Conservation (phyloP, 2,113 vertebrate genomes). For the Gracilinanus agilis region DNA sequence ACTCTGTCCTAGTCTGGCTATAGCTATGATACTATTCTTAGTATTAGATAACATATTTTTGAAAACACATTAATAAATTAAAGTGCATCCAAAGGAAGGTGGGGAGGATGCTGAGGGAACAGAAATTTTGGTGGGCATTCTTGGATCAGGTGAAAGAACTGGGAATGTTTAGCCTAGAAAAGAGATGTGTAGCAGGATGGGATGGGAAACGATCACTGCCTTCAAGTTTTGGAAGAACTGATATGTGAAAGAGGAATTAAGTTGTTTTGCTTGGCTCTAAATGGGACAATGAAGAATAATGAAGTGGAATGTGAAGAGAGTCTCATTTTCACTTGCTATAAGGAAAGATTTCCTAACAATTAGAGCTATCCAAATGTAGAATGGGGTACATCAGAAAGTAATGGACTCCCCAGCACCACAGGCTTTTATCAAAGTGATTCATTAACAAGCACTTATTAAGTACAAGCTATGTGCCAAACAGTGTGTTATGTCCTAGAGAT, state of each 20-base stretch:
- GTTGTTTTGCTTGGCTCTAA: background rate
- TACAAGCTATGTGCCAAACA: background rate
- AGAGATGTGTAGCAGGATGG: background rate
- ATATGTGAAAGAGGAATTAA: background rate
- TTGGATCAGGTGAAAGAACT: background rate
- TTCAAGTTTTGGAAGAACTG: background rate
- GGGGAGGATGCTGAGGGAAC: background rate
- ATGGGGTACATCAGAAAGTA: background rate
- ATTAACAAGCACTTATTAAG: background rate
- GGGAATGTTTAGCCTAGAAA: background rate
- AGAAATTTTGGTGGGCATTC: background rate
- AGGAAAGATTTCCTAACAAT: background rate
- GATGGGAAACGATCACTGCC: background rate
- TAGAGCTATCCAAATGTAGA: background rate
- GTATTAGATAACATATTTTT: background rate
- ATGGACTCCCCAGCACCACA: background rate
- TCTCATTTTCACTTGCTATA: background rate
- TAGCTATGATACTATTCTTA: background rate
- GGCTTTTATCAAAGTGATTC: background rate
- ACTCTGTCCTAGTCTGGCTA: background rate
- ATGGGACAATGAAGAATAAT: background rate
- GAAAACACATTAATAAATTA: background rate
- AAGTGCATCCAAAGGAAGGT: background rate
- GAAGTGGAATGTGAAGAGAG: background rate
- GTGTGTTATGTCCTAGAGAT: background rate